phyloP scores from a whole-genome alignment of 2,888 invertebrate species.

The Tribolium freemani region DNA sequence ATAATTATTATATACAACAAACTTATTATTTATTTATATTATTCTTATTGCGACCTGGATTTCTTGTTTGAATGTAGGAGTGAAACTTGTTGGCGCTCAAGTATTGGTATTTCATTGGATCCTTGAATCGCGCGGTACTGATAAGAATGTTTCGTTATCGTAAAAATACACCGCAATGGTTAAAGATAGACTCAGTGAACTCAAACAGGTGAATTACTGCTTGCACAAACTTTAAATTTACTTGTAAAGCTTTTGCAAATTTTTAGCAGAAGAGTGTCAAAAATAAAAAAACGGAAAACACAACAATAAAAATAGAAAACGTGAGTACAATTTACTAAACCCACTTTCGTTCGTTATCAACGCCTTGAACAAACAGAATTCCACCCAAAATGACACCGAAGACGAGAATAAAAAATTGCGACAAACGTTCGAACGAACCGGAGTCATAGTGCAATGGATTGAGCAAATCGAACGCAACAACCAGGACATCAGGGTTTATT shows the following conservation, averaged over 20 bases:
- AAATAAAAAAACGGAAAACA: slow-evolving; percentile 40
- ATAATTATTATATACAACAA: no score
- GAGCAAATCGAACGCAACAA: slow-evolving; percentile 70
- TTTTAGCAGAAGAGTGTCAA: slow-evolving; percentile 25
- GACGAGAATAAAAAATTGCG: slow-evolving; percentile 43
- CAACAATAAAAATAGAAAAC: slow-evolving; percentile 45
- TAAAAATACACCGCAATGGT: slow-evolving; percentile 48
- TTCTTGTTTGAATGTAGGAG: no score
- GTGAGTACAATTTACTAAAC: slow-evolving; percentile 29
- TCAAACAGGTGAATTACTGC: slow-evolving; percentile 47
- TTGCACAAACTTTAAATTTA: no score
- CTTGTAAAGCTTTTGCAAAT: neutral
- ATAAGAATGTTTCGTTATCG: slow-evolving; percentile 12
- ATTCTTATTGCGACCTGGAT: no score
- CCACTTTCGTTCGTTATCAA: neutral
- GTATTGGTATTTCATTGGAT: neutral
- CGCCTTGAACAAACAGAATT: slow-evolving; percentile 18
- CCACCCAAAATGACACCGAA: slow-evolving; percentile 6
- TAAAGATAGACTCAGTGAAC: slow-evolving; percentile 58
- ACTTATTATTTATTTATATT: no score
- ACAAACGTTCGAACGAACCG: slow-evolving; percentile 55
- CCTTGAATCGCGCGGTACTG: slow-evolving; percentile 6
- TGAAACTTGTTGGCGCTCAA: neutral
- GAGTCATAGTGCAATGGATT: slow-evolving; percentile 70
- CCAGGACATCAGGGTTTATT: slow-evolving; percentile 31